Percentiles rank a stretch among this genome's conserved stretches.
Evolutionary conservation across 64 coral and sea anemone genomes (phyloP).

Genomic region (Pocillopora damicornis): DNA sequence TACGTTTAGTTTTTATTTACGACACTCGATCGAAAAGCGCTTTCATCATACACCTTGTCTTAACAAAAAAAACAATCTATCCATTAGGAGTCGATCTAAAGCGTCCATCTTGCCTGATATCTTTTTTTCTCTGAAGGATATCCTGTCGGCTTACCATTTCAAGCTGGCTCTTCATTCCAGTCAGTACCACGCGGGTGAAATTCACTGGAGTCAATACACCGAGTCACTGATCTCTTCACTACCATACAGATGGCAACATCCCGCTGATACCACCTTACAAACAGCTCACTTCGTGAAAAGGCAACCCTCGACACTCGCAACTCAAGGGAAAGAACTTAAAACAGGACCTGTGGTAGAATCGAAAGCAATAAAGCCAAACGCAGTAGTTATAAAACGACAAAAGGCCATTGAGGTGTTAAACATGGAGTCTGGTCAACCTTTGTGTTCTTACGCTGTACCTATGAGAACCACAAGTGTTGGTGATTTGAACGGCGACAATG

Average conservation of each 20-base stretch:
- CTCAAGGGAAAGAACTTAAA: background rate
- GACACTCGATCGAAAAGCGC: too few species aligned
- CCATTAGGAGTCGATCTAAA: too few species aligned
- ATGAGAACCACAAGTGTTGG: conserved; percentile 42
- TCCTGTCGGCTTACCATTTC: conserved; percentile 74
- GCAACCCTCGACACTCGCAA: background rate
- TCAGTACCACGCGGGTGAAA: conserved; percentile 75
- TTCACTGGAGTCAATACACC: conserved; percentile 71
- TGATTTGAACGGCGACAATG: conserved; percentile 77
- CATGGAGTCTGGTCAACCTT: conserved; percentile 56
- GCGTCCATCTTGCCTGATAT: background rate
- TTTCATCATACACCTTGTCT: too few species aligned
- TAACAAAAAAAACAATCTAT: too few species aligned
- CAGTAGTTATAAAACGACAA: conserved; percentile 67
- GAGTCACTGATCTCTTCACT: conserved; percentile 54
- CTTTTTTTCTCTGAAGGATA: conserved; percentile 5
- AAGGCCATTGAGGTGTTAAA: conserved; percentile 74
- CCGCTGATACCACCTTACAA: conserved; percentile 42
- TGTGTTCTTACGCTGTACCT: conserved; percentile 54
- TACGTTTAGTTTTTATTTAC: too few species aligned
- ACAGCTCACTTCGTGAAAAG: conserved; percentile 57
- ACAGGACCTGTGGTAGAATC: background rate
- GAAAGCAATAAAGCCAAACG: conserved; percentile 27
- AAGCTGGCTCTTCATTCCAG: conserved; percentile 82
- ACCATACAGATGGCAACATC: conserved; percentile 74